A percentile compares a stretch with the other conserved stretches of the same genome.
These are phyloP conservation scores for Adela reaumurella DNA, from an alignment of 2,888 invertebrate genomes.

Conservation along the genomic window DNA sequence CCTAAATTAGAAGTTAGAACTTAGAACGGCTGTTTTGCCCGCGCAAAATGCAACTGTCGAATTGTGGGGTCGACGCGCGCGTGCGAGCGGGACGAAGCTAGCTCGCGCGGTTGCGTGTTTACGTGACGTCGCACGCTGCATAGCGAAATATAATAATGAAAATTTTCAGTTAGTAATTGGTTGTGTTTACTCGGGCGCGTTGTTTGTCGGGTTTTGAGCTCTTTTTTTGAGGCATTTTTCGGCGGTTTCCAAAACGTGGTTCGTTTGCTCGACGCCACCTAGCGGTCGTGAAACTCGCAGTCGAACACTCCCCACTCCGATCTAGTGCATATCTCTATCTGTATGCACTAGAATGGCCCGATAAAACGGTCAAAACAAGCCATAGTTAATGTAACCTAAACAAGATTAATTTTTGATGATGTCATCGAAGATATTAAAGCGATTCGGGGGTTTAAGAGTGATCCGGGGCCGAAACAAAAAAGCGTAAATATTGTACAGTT, in stretches of 20 bases:
- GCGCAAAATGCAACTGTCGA: constrained; percentile 15
- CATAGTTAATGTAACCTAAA: too few species aligned
- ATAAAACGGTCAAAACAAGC: background rate
- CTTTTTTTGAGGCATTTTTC: constrained; percentile 15
- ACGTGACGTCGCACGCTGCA: constrained; percentile 48
- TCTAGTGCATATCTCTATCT: background rate
- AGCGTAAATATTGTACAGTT: too few species aligned
- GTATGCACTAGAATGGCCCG: background rate
- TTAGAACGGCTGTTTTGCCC: too few species aligned
- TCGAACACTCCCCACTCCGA: background rate
- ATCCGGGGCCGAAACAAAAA: too few species aligned
- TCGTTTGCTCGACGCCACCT: constrained; percentile 37
- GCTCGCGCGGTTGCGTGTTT: constrained; percentile 32
- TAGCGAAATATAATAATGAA: constrained; percentile 53
- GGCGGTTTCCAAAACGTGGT: constrained; percentile 6
- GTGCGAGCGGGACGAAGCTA: constrained; percentile 38
- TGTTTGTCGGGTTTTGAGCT: constrained; percentile 41
- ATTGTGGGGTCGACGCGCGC: constrained; percentile 11
- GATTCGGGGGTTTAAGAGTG: too few species aligned
- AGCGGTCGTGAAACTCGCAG: background rate
- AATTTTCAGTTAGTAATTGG: constrained; percentile 54
- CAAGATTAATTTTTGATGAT: too few species aligned
- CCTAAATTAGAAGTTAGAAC: constrained; percentile 33
- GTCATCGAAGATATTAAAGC: too few species aligned
- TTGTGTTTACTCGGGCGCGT: constrained; percentile 50